Percentiles rank a stretch among this genome's conserved stretches.
These are phyloP conservation scores for Aporophyla lueneburgensis DNA, from an alignment of 2,888 invertebrate genomes.

Conservation along the genomic window DNA sequence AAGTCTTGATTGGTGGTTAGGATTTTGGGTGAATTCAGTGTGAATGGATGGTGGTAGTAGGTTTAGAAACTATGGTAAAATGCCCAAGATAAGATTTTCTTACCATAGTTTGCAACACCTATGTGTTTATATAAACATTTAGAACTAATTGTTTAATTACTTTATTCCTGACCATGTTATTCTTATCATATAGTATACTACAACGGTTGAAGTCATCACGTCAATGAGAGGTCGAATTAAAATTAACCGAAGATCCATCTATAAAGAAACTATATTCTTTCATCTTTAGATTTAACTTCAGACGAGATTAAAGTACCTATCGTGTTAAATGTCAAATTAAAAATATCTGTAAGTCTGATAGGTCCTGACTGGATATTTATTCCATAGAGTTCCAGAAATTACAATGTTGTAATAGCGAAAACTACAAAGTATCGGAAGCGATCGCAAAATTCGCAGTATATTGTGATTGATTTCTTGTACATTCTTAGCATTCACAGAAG, in stretches of 20 bases:
- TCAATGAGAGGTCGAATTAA: no score
- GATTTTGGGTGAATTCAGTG: no score
- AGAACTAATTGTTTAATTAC: no score
- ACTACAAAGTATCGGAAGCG: constrained; percentile 42
- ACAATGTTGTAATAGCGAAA: background rate
- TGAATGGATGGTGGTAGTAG: background rate
- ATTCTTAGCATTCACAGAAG: constrained; percentile 33
- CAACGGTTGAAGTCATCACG: no score
- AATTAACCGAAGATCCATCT: no score
- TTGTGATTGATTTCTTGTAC: constrained; percentile 31
- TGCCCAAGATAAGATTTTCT: background rate
- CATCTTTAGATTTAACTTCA: no score
- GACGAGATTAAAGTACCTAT: background rate
- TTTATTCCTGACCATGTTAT: no score
- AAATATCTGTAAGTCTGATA: background rate
- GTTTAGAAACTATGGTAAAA: background rate
- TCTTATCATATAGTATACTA: no score
- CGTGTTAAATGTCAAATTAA: background rate
- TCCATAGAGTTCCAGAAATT: constrained; percentile 13
- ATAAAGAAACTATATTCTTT: no score
- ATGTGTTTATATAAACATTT: no score
- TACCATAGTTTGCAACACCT: background rate
- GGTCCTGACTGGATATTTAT: background rate
- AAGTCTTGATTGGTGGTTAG: background rate
- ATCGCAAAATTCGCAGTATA: constrained; percentile 30